A percentile compares a stretch with the other conserved stretches of the same genome.
Conservation (phyloP, 2,888 invertebrate species). For the Nymphalis urticae region DNA sequence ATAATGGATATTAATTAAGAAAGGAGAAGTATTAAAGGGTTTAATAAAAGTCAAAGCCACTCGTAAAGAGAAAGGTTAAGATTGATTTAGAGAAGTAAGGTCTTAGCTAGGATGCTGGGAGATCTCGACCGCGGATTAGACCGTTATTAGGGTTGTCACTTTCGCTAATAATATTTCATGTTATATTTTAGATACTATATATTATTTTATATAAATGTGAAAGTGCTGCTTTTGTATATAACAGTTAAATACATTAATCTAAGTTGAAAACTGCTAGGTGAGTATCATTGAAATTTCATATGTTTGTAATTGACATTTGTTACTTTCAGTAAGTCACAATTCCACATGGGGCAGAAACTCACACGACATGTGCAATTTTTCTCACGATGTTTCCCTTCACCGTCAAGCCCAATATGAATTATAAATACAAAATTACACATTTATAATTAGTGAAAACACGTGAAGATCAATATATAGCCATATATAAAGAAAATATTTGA, state of each 20-base stretch:
- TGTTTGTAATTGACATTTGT: too few relatives aligned
- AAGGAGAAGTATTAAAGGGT: not conserved
- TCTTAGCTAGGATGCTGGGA: slow-evolving; percentile 61
- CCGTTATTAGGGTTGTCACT: slow-evolving; percentile 29
- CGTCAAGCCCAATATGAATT: too few relatives aligned
- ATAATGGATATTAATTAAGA: not conserved
- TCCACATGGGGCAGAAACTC: too few relatives aligned
- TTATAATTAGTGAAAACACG: too few relatives aligned
- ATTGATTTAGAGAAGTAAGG: slow-evolving; percentile 68
- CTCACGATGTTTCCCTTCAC: too few relatives aligned
- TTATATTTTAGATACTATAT: not conserved
- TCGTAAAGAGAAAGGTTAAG: slow-evolving; percentile 47
- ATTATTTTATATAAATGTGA: not conserved
- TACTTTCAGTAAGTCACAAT: too few relatives aligned
- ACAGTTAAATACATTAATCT: too few relatives aligned
- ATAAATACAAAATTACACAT: too few relatives aligned
- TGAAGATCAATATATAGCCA: not conserved
- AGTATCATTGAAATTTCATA: too few relatives aligned
- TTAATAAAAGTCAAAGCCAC: slow-evolving; percentile 25
- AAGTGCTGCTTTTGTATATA: too few relatives aligned
- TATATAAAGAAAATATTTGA: not conserved
- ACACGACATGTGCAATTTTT: too few relatives aligned
- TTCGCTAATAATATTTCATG: not conserved
- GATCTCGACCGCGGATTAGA: slow-evolving; percentile 59
- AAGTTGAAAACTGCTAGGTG: too few relatives aligned